phyloP scores from a whole-genome alignment of 2,113 vertebrate genomes.

The Ptilonorhynchus violaceus region DNA sequence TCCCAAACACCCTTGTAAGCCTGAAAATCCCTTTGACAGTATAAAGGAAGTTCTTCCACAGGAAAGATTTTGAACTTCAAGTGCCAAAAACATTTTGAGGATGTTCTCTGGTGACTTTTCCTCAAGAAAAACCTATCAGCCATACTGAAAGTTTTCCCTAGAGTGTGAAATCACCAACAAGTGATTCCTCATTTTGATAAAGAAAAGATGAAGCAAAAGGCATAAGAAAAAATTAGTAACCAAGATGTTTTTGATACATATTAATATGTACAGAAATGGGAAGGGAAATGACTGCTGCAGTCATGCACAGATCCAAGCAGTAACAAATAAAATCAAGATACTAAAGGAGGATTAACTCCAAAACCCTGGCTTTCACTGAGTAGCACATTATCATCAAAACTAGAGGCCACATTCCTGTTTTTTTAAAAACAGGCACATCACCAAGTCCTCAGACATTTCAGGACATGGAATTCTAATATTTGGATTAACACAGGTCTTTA shows the following conservation, averaged over 20 bases:
- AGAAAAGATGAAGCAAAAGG: neutral
- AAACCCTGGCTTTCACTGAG: neutral
- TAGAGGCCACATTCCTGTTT: neutral
- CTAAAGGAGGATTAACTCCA: neutral
- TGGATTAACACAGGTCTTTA: neutral
- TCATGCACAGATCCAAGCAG: neutral
- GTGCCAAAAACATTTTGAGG: neutral
- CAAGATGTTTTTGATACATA: neutral
- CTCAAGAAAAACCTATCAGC: neutral
- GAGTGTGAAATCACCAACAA: neutral
- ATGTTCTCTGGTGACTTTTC: neutral
- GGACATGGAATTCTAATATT: neutral
- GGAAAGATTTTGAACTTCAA: neutral
- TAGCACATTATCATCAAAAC: neutral
- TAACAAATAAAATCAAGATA: neutral
- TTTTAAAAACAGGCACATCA: neutral
- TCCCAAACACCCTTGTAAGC: neutral
- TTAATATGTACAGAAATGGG: no score
- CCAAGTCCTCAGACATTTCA: neutral
- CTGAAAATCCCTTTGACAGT: neutral
- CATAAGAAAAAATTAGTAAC: neutral
- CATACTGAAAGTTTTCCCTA: neutral
- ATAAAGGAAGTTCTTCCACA: neutral
- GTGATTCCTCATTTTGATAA: neutral
- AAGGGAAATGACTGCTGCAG: neutral